phyloP scores from a whole-genome alignment of 2,113 vertebrate species.

The Chaetura pelagica region DNA sequence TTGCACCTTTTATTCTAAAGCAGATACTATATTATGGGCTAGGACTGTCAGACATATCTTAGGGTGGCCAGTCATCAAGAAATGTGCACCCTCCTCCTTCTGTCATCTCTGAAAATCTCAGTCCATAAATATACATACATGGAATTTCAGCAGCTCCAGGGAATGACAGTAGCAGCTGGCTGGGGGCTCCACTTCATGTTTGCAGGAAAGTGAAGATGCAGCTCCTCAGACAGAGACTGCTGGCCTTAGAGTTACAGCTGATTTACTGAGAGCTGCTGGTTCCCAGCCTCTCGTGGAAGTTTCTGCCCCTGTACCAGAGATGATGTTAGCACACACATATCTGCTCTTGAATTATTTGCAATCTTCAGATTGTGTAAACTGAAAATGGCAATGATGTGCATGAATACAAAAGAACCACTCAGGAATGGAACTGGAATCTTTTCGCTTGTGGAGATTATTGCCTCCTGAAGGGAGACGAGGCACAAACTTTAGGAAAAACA shows the following conservation, averaged over 20 bases:
- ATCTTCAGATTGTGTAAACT: not conserved
- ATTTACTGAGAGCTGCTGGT: not conserved
- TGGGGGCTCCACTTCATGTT: not conserved
- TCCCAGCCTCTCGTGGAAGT: not conserved
- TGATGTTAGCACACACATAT: not conserved
- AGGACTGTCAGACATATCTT: not conserved
- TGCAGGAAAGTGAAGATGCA: not conserved
- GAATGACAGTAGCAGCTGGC: not conserved
- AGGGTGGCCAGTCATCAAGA: not conserved
- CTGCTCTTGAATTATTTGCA: not conserved
- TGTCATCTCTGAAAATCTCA: not conserved
- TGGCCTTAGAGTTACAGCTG: not conserved
- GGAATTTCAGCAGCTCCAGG: not conserved
- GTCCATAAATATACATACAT: not conserved
- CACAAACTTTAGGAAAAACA: not conserved
- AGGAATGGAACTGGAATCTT: not conserved
- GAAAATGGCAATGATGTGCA: not conserved
- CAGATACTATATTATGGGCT: not conserved
- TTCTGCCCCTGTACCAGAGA: fast-evolving
- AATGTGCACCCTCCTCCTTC: not conserved
- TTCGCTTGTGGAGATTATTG: not conserved
- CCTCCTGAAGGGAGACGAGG: not conserved
- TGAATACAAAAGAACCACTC: not conserved
- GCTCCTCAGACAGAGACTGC: not conserved
- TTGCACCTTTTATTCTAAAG: not conserved